These are phyloP conservation scores for Enteromius argenteus DNA, from an alignment of 2,797 vertebrate species.

Conservation along the genomic window DNA sequence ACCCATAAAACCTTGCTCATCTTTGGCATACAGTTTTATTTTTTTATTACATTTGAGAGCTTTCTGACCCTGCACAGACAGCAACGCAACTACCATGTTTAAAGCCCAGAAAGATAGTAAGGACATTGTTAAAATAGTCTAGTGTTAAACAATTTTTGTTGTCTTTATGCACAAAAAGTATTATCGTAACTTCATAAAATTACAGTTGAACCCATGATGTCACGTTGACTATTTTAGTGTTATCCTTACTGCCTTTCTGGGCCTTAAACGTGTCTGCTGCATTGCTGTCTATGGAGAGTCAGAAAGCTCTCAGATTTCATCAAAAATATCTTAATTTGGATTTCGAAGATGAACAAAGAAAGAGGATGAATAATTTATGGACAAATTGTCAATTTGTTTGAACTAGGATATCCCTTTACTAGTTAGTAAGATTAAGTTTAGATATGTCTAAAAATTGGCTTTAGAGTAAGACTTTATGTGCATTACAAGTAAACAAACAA, in stretches of 20 bases:
- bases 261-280: background rate
- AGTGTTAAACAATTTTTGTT: background rate
- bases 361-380: background rate
- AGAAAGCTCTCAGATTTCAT: background rate
- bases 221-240: background rate
- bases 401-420: background rate
- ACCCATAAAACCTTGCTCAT: background rate
- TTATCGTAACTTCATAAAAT: background rate
- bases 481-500: background rate
- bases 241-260: background rate
- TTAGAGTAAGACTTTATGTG: background rate
- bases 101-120: background rate
- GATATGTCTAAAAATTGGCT: background rate
- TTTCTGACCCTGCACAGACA: background rate
- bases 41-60: background rate
- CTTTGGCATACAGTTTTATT: background rate
- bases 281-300: background rate
- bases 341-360: background rate
- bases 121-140: background rate
- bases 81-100: background rate
- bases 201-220: background rate
- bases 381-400: background rate
- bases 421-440: background rate
- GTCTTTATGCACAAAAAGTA: background rate
- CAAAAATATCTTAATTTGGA: background rate